These are phyloP conservation scores for Cepaea nemoralis DNA, from an alignment of 1,140 invertebrate genomes.

Conservation along the genomic window DNA sequence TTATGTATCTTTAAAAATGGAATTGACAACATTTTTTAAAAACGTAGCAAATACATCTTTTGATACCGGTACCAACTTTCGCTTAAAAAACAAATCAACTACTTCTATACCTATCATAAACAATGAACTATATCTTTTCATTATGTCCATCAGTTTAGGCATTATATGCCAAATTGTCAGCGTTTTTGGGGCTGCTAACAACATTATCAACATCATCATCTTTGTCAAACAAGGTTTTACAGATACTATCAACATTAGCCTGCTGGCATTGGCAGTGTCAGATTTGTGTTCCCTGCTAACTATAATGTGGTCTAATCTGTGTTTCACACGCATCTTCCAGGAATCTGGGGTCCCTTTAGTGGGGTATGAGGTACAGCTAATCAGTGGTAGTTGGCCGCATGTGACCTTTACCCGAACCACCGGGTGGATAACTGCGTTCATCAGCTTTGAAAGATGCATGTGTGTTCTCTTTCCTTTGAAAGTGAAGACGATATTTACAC, in stretches of 20 bases:
- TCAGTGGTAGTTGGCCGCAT: not conserved
- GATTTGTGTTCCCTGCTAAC: not conserved
- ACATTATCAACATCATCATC: not conserved
- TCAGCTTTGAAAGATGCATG: constrained; percentile 13
- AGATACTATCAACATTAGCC: not conserved
- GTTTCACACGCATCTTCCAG: not conserved
- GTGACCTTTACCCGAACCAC: not conserved
- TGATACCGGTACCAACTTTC: too few relatives aligned
- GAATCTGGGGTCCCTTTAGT: not conserved
- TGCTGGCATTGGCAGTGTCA: not conserved
- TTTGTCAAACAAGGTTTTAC: not conserved
- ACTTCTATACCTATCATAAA: too few relatives aligned
- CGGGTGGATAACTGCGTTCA: constrained; percentile 13
- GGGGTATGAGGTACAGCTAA: not conserved
- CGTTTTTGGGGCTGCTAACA: not conserved
- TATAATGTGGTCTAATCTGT: not conserved
- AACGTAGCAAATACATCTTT: too few relatives aligned
- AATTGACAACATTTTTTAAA: too few relatives aligned
- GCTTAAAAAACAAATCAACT: too few relatives aligned
- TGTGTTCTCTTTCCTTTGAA: constrained; percentile 1
- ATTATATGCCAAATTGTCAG: not conserved
- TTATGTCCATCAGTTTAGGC: not conserved
- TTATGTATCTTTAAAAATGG: too few relatives aligned
- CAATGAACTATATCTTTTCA: not conserved
- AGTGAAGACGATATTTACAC: not conserved